Evolutionary conservation across 2,888 invertebrate genomes (phyloP).

Genomic region (Drosophila robusta): DNA sequence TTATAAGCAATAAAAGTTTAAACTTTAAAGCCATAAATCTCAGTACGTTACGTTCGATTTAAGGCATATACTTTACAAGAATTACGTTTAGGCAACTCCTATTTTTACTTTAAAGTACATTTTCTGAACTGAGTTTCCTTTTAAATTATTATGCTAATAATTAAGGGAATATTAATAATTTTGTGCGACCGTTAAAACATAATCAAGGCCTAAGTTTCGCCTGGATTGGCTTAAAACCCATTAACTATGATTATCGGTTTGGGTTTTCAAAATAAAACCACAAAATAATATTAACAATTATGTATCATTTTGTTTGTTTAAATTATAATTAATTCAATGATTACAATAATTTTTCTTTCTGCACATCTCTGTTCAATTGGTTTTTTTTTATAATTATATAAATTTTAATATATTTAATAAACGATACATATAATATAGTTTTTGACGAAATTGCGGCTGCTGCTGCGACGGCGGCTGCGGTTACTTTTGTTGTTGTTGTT

Average conservation of each 20-base stretch:
- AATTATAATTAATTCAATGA: conserved; percentile 83
- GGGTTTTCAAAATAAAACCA: conserved; percentile 6
- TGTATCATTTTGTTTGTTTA: conserved; percentile 66
- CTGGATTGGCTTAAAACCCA: background rate
- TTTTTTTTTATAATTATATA: conserved; percentile 84
- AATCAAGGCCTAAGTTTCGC: background rate
- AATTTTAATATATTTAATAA: conserved; percentile 85
- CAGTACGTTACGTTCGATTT: conserved; percentile 1
- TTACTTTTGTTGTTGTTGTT: conserved; percentile 40
- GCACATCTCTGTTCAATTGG: conserved; percentile 70
- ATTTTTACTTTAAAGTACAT: background rate
- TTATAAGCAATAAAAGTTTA: conserved; percentile 28
- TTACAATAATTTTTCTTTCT: conserved; percentile 82
- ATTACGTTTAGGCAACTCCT: background rate
- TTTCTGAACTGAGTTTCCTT: background rate
- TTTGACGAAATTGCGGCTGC: conserved; percentile 78
- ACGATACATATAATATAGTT: conserved; percentile 83
- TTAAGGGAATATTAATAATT: background rate
- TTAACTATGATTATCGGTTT: background rate
- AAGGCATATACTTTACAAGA: background rate
- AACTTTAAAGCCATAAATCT: conserved; percentile 3
- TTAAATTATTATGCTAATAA: background rate
- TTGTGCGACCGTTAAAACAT: background rate
- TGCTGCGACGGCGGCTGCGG: conserved; percentile 60
- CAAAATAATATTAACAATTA: conserved; percentile 33